These are phyloP conservation scores for Thunnus albacares DNA, from an alignment of 2,797 vertebrate species.

Conservation along the genomic window DNA sequence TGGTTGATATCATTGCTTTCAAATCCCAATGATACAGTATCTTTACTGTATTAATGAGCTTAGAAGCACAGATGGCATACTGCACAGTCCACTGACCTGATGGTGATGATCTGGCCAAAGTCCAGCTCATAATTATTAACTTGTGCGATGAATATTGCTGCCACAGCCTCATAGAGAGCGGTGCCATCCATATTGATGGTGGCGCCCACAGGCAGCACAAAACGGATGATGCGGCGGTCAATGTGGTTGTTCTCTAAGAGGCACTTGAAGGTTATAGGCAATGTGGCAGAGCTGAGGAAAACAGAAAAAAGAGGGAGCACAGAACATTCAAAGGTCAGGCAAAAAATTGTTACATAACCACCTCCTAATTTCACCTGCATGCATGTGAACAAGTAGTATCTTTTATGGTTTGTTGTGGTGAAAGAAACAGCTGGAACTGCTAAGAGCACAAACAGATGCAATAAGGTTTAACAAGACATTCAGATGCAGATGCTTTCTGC, in stretches of 20 bases:
- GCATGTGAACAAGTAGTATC: not conserved
- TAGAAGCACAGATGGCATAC: constrained; percentile 49
- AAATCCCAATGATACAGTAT: constrained; percentile 28
- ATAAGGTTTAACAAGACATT: constrained; percentile 3
- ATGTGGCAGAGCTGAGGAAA: constrained; percentile 91
- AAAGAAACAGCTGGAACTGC: not conserved
- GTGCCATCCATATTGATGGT: constrained; percentile 99
- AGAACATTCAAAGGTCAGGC: not conserved
- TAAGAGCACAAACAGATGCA: not conserved
- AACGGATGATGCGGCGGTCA: constrained; percentile 94
- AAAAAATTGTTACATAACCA: not conserved
- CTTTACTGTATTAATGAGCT: constrained; percentile 48
- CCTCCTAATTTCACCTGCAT: not conserved
- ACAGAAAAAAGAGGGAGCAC: constrained; percentile 4
- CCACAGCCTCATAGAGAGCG: constrained; percentile 95
- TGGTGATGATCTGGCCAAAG: constrained; percentile 97
- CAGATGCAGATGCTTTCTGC: constrained; percentile 4
- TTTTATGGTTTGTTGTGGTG: not conserved
- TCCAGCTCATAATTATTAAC: constrained; percentile 98
- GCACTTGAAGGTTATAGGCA: constrained; percentile 99
- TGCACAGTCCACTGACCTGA: constrained; percentile 87
- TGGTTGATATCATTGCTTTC: constrained; percentile 31
- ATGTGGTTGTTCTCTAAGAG: constrained; percentile 98
- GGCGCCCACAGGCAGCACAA: constrained; percentile 95
- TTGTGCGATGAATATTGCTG: constrained; percentile 96